Percentiles rank a stretch among this genome's conserved stretches.
phyloP scores from a whole-genome alignment of 92 coral and sea anemone species.

The Heliopora coerulea region DNA sequence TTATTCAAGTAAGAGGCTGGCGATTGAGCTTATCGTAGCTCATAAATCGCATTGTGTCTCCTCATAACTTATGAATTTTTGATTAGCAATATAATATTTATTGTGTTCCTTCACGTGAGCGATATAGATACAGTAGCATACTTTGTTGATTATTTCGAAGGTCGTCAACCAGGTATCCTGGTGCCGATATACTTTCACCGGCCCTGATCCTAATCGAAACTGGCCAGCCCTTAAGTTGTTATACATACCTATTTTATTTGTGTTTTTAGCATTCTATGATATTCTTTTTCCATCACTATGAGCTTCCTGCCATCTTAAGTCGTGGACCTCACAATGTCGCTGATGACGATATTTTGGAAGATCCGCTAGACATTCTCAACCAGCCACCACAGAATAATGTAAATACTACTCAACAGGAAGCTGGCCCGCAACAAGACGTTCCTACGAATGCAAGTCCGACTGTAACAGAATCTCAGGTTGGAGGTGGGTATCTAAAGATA shows the following conservation, averaged over 20 bases:
- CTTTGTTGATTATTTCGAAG: no score
- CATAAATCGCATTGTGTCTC: no score
- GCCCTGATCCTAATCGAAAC: no score
- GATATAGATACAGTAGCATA: no score
- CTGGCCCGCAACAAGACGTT: background rate
- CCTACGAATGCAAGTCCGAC: background rate
- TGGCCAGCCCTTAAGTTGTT: no score
- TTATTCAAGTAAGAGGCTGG: conserved; percentile 73
- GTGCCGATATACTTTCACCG: no score
- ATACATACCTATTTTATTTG: no score
- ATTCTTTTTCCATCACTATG: conserved; percentile 94
- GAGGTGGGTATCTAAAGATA: background rate
- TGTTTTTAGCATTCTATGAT: conserved; percentile 87
- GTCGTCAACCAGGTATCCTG: no score
- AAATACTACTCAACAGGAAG: background rate
- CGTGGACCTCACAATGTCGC: conserved; percentile 74
- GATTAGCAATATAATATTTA: no score
- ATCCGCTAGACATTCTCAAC: conserved; percentile 77
- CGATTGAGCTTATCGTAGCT: background rate
- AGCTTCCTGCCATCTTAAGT: conserved; percentile 85
- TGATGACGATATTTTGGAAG: conserved; percentile 86
- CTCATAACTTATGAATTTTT: no score
- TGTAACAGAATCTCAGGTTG: background rate
- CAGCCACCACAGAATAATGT: conserved; percentile 7
- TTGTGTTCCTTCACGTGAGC: no score